phyloP scores from a whole-genome alignment of 37 sponge, comb jelly and placozoan genomes.

The Corticium candelabrum region DNA sequence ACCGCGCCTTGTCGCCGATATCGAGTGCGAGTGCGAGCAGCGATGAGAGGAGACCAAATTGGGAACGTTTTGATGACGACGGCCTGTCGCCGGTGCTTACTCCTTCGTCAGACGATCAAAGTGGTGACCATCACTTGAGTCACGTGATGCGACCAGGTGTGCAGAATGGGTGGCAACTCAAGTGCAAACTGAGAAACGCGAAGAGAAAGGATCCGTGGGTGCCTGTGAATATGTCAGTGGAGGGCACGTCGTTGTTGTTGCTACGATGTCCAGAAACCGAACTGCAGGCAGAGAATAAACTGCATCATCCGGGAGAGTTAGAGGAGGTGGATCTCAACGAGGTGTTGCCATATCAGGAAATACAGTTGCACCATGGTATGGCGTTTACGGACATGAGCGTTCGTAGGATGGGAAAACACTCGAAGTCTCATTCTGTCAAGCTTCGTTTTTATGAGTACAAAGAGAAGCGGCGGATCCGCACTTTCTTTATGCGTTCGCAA shows the following conservation, averaged over 20 bases:
- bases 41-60: too few relatives aligned
- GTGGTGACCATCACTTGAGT: too few relatives aligned
- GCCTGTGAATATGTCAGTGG: neutral
- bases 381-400: neutral
- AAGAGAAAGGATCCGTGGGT: neutral
- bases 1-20: too few relatives aligned
- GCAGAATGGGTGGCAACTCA: neutral
- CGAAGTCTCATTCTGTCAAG: neutral
- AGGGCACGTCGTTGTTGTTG: neutral
- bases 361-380: neutral
- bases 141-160: too few relatives aligned
- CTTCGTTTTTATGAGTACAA: neutral
- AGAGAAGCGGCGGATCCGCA: neutral
- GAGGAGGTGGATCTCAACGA: neutral
- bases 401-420: neutral
- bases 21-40: too few relatives aligned
- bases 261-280: neutral
- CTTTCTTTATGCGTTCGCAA: neutral
- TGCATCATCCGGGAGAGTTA: neutral
- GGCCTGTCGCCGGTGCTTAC: too few relatives aligned
- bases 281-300: neutral
- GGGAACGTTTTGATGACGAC: too few relatives aligned
- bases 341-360: neutral
- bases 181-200: neutral
- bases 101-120: too few relatives aligned